Evolutionary conservation across 2,797 vertebrate species (phyloP).

Genomic region (Neosalanx taihuensis): DNA sequence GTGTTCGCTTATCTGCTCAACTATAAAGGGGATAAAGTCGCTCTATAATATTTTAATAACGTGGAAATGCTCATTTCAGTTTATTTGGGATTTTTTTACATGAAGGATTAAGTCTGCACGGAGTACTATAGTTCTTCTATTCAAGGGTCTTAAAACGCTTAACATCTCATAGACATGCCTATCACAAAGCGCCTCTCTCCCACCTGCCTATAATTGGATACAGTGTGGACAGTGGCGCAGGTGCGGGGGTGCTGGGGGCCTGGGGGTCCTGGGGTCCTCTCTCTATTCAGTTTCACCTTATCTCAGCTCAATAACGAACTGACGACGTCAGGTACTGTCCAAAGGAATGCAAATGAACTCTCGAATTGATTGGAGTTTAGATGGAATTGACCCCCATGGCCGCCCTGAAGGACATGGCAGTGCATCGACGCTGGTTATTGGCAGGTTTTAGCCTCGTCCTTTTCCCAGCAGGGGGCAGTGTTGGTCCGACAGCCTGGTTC

Average conservation of each 20-base stretch:
- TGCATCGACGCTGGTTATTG: not conserved
- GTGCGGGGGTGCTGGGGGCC: too few species aligned
- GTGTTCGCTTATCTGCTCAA: too few species aligned
- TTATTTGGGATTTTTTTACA: too few species aligned
- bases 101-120: too few species aligned
- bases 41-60: too few species aligned
- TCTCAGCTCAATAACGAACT: not conserved
- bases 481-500: not conserved
- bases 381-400: not conserved
- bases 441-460: not conserved
- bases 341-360: constrained; percentile 1
- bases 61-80: too few species aligned
- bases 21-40: too few species aligned
- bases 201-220: not conserved
- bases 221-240: not conserved
- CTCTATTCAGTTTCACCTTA: not conserved
- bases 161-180: not conserved
- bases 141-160: too few species aligned
- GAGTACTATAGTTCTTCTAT: too few species aligned
- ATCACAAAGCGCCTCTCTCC: not conserved
- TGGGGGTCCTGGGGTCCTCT: not conserved
- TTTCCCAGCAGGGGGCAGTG: not conserved
- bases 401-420: not conserved
- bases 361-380: constrained; percentile 1
- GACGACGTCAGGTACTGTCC: not conserved